Evolutionary conservation across 2,888 invertebrate genomes (phyloP), one percentile per base, ranked within the genome.

Genomic region (Nomada ruficornis): DNA sequence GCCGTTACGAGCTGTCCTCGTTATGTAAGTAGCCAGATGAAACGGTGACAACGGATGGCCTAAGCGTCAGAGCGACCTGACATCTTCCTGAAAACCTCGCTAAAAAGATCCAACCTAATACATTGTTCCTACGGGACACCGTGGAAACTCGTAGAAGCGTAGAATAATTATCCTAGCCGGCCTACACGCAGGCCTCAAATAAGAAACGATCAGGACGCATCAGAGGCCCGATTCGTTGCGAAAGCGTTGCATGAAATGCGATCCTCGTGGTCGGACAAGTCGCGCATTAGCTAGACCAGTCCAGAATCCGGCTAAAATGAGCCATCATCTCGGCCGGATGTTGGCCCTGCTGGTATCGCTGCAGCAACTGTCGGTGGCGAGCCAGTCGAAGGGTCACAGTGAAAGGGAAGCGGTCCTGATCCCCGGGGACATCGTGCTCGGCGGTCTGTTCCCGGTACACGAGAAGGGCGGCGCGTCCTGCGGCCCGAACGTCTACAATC

Each of bases 371-470:
- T 74, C 85, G 67, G 59, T 82, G 72, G 76, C 84, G n/a, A 79
- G 59, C 47, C 69, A 77, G 42, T 81, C 86, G 29, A 88, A 85
- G 79, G 52, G 68, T n/a, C 81, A 88, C 69, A 89, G 86, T 57
- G 92, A 93, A 57, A 89, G 91, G 18, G 92, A 92, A 70, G 88
- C 94, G 2, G 94, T 95, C 26, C 91, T 94, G 77, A 93, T 94
- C 68, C 92, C 94, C 1, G 96, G 96, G 10, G 95, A 96, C 90
- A 94, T 96, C 69, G 94, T 95, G 67, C 93, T 96, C 5, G 96
- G 96, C 0, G 96, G 95, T 4, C 88, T 96, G 63, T 96, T 96
- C 91, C 96, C 96, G 1, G 95, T 96, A 11, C 96, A 96, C 90
- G 95, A 95, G 83, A 94, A 95, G 93, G 95, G 95, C 10, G 95